A percentile compares a stretch with the other conserved stretches of the same genome.
Conservation (phyloP, 2,797 vertebrate species). For the Molossus molossus region DNA sequence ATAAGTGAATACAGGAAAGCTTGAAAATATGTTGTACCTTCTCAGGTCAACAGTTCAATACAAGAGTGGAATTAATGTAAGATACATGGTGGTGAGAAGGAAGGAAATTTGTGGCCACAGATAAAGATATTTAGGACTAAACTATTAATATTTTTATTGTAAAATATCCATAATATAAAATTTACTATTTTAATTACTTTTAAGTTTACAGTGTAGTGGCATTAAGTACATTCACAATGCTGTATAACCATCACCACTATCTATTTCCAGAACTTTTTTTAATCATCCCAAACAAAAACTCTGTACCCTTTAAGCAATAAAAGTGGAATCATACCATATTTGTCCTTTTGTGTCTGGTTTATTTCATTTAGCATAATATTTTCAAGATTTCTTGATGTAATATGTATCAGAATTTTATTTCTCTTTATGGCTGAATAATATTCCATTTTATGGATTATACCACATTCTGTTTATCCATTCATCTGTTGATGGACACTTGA, state of each 20-base stretch:
- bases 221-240: not conserved
- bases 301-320: not conserved
- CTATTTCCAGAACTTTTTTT: not conserved
- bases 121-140: not conserved
- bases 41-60: not conserved
- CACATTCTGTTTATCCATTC: not conserved
- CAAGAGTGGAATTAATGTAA: not conserved
- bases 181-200: constrained; percentile 35
- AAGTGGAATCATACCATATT: not conserved
- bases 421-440: not conserved
- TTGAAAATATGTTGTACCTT: not conserved
- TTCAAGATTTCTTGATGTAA: not conserved
- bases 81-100: not conserved
- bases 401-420: constrained; percentile 15
- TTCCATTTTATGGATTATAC: not conserved
- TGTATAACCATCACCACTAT: not conserved
- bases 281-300: not conserved
- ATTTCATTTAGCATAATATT: not conserved
- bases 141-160: not conserved
- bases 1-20: not conserved
- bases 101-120: not conserved
- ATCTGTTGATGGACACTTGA: constrained; percentile 41
- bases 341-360: not conserved
- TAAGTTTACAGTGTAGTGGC: not conserved
- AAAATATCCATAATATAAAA: not conserved